phyloP scores from a whole-genome alignment of 2,888 invertebrate species.

The Tholera decimalis region DNA sequence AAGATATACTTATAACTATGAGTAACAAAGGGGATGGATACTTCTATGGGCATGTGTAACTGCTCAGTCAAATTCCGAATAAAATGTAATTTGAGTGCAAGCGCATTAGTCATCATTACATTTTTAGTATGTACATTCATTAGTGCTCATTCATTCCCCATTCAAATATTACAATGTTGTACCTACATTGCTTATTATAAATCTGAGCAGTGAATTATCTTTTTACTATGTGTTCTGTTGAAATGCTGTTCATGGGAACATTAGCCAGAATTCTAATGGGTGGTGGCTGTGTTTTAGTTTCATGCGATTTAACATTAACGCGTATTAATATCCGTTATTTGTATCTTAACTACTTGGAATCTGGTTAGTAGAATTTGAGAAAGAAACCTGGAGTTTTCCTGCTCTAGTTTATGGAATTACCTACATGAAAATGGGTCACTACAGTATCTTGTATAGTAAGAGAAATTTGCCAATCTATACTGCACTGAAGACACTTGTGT shows the following conservation, averaged over 20 bases:
- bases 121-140: constrained; percentile 8
- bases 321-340: no score
- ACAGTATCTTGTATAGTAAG: neutral
- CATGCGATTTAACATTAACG: no score
- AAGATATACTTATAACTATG: constrained; percentile 45
- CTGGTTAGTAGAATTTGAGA: neutral
- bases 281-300: neutral
- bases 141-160: constrained; percentile 28
- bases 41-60: constrained; percentile 35
- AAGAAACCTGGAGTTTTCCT: constrained; percentile 2
- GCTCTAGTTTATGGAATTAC: constrained; percentile 19
- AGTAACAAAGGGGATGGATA: constrained; percentile 46
- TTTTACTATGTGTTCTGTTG: constrained; percentile 3
- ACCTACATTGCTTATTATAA: constrained; percentile 5
- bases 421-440: constrained; percentile 16
- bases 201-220: constrained; percentile 10
- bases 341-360: no score
- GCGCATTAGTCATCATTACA: constrained; percentile 48
- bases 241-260: neutral
- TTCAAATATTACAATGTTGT: constrained; percentile 34
- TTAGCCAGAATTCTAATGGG: neutral
- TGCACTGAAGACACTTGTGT: neutral
- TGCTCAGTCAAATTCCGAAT: constrained; percentile 46
- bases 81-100: constrained; percentile 59
- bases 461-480: neutral